Conservation (phyloP, 2,888 invertebrate species). For the Perizoma flavofasciatum region DNA sequence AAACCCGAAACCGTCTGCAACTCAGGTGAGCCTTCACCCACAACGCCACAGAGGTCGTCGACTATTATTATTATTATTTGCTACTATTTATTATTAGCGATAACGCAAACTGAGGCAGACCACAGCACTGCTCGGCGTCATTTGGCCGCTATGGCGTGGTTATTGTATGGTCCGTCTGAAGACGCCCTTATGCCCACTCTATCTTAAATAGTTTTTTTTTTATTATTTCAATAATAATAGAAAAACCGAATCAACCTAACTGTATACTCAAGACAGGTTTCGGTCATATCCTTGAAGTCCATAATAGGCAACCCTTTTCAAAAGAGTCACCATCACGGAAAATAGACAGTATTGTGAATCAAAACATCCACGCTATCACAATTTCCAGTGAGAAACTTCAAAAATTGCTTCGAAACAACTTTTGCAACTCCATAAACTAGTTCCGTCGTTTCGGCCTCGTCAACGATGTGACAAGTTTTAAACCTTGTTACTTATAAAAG, state of each 20-base stretch:
- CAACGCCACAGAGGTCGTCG: no score
- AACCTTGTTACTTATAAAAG: slow-evolving; percentile 21
- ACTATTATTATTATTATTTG: no score
- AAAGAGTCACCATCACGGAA: not conserved
- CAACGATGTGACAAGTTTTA: slow-evolving; percentile 29
- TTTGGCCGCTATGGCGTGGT: no score
- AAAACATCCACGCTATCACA: slow-evolving; percentile 10
- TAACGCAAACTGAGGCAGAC: no score
- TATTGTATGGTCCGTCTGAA: no score
- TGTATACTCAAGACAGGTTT: not conserved
- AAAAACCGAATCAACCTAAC: not conserved
- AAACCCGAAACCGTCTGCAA: no score
- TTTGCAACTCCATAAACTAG: slow-evolving; percentile 22
- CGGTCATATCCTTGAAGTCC: not conserved
- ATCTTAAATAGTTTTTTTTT: not conserved
- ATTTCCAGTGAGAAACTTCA: slow-evolving; percentile 38
- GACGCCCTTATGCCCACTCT: no score
- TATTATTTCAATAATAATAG: not conserved
- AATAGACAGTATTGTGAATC: not conserved
- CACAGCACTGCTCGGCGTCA: no score
- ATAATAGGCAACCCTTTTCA: not conserved
- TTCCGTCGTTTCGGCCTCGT: slow-evolving; percentile 32
- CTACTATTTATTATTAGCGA: no score
- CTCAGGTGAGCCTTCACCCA: no score
- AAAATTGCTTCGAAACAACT: slow-evolving; percentile 49